Percentiles rank a stretch among this genome's conserved stretches.
phyloP scores from a whole-genome alignment of 2,113 vertebrate genomes.

The Sinocyclocheilus maitianheensis region DNA sequence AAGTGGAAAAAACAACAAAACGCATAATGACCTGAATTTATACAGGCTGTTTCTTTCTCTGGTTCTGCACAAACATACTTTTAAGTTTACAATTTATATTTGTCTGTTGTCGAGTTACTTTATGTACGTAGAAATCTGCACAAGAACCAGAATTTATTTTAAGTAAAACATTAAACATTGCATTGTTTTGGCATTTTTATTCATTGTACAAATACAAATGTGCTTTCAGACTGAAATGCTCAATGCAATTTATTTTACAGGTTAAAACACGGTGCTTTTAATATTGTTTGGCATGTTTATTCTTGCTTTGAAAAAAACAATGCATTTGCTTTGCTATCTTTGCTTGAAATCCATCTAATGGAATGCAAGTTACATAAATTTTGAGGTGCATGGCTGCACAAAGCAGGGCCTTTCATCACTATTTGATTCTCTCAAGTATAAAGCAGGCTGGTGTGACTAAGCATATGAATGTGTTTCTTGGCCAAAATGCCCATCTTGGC shows the following conservation, averaged over 20 bases:
- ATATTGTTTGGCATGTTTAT: conserved; percentile 3
- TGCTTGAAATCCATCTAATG: neutral
- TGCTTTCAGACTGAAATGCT: neutral
- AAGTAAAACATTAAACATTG: neutral
- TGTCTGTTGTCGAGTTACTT: no score
- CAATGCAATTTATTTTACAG: neutral
- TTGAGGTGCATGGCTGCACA: neutral
- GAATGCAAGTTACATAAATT: neutral
- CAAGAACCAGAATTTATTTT: neutral
- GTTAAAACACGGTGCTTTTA: neutral
- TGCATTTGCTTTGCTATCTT: neutral
- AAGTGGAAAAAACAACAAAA: no score
- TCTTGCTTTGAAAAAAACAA: neutral
- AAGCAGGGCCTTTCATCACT: neutral
- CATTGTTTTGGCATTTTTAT: neutral
- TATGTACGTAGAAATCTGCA: no score
- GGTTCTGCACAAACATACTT: no score
- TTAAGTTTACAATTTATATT: no score
- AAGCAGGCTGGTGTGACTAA: neutral
- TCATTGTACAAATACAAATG: neutral
- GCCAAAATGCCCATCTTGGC: conserved; percentile 14
- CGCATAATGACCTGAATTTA: no score
- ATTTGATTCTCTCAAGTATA: neutral
- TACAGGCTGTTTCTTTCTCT: no score
- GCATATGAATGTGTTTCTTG: conserved; percentile 3